phyloP scores from a whole-genome alignment of 2,888 invertebrate genomes.

The Lithophane socia region DNA sequence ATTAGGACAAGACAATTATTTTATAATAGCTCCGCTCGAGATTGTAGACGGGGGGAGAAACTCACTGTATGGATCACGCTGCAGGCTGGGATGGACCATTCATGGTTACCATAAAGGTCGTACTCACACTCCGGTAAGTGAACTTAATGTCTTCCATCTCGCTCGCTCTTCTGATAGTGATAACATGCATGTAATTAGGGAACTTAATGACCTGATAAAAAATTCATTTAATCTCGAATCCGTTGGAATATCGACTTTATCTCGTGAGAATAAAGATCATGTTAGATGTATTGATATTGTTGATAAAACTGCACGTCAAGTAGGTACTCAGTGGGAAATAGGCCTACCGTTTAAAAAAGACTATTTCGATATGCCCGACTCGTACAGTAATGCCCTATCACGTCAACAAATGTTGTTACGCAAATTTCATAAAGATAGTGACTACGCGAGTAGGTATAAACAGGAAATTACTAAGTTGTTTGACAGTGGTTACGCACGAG shows the following conservation, averaged over 20 bases:
- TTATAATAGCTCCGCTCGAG: background rate
- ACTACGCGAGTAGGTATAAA: background rate
- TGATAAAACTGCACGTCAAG: background rate
- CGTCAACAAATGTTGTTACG: background rate
- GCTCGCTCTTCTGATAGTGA: background rate
- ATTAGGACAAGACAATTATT: background rate
- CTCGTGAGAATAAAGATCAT: slow-evolving; percentile 6
- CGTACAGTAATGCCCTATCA: background rate
- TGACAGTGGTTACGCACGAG: background rate
- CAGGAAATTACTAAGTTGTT: background rate
- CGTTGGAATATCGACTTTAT: background rate
- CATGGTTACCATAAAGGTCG: background rate
- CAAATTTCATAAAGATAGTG: slow-evolving; percentile 3
- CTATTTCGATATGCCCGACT: background rate
- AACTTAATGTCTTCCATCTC: slow-evolving; percentile 15
- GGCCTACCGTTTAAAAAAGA: background rate
- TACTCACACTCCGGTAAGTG: slow-evolving; percentile 1
- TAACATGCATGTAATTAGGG: background rate
- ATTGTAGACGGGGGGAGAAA: background rate
- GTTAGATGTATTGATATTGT: background rate
- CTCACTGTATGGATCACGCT: background rate
- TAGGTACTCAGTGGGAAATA: background rate
- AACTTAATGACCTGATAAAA: slow-evolving; percentile 6
- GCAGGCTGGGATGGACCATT: slow-evolving; percentile 1
- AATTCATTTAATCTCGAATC: background rate